phyloP scores from a whole-genome alignment of 92 coral and sea anemone species.

The Zoanthus sansibaricus region DNA sequence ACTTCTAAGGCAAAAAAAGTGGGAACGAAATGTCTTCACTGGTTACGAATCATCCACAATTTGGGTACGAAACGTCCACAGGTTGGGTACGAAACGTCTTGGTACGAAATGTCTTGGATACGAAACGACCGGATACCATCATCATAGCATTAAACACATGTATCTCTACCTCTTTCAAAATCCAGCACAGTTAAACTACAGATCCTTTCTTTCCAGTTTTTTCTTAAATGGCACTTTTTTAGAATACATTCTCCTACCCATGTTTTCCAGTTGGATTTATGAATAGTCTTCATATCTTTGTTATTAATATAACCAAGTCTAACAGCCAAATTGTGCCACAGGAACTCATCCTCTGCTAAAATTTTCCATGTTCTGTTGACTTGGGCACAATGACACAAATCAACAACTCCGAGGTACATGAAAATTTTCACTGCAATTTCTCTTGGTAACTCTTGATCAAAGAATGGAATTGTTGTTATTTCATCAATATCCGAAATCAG shows the following conservation, averaged over 20 bases:
- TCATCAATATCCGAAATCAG: slow-evolving; percentile 97
- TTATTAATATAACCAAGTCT: slow-evolving; percentile 63
- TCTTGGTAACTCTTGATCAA: slow-evolving; percentile 86
- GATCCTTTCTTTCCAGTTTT: slow-evolving; percentile 93
- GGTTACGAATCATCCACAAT: too few species aligned
- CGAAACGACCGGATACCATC: too few species aligned
- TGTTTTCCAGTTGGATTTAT: slow-evolving; percentile 76
- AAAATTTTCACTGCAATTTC: slow-evolving; percentile 90
- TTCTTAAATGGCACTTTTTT: slow-evolving; percentile 62
- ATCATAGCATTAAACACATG: too few species aligned
- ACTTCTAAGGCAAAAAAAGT: too few species aligned
- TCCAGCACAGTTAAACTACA: slow-evolving; percentile 80
- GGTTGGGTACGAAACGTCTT: too few species aligned
- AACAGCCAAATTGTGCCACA: slow-evolving; percentile 79
- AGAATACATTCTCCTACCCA: slow-evolving; percentile 64
- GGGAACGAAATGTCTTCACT: too few species aligned
- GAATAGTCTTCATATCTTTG: slow-evolving; percentile 27
- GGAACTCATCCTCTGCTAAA: slow-evolving; percentile 87
- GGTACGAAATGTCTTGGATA: too few species aligned
- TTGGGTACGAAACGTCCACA: too few species aligned
- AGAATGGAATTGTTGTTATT: slow-evolving; percentile 84
- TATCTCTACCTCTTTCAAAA: slow-evolving; percentile 86
- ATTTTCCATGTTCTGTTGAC: slow-evolving; percentile 87
- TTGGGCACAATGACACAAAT: slow-evolving; percentile 81
- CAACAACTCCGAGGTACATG: slow-evolving; percentile 66